Evolutionary conservation across 2,113 vertebrate genomes (phyloP).

Genomic region (Caracal caracal): DNA sequence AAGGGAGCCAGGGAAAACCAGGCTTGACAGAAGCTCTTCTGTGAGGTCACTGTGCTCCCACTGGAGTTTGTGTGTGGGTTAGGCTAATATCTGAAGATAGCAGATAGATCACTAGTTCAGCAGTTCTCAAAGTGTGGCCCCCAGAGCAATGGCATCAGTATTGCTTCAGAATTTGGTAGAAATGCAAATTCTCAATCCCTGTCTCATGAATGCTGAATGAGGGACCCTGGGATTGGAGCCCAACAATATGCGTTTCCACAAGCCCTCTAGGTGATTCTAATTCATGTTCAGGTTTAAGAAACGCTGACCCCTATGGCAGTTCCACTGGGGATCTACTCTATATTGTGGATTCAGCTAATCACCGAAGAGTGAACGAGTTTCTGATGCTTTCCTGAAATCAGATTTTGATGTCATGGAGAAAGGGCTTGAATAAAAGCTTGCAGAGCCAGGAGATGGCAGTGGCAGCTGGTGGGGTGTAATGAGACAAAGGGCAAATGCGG

Average conservation of each 20-base stretch:
- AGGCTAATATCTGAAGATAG: background rate
- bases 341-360: background rate
- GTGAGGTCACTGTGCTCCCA: background rate
- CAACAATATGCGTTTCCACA: background rate
- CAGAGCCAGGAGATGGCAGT: background rate
- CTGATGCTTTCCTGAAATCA: background rate
- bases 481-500: too few relatives aligned
- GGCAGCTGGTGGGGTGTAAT: too few relatives aligned
- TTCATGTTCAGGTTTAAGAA: background rate
- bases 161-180: background rate
- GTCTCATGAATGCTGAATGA: background rate
- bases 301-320: background rate
- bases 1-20: background rate
- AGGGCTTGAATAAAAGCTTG: background rate
- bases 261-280: background rate
- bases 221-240: background rate
- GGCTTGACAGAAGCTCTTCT: background rate
- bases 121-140: background rate
- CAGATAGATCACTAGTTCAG: background rate
- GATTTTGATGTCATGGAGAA: background rate
- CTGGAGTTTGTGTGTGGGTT: background rate
- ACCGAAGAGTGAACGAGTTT: background rate
- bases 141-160: background rate
- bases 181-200: background rate
- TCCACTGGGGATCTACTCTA: accelerated